Evolutionary conservation across 2,797 vertebrate genomes (phyloP).

Genomic region (Gila robusta): DNA sequence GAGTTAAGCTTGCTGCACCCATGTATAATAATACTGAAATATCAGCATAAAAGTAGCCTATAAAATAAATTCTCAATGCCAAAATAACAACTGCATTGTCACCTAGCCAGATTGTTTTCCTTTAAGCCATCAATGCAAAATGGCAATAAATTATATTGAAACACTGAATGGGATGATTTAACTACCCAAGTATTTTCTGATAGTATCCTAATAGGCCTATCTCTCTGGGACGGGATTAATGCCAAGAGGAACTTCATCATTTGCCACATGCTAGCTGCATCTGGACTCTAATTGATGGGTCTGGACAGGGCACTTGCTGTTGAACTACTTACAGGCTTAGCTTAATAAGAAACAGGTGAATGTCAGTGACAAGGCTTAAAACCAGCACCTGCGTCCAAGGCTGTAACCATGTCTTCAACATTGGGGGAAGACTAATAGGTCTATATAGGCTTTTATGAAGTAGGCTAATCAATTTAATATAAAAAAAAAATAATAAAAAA

Average conservation of each 20-base stretch:
- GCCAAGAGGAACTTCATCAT: slow-evolving; percentile 23
- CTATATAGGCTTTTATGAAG: too few species aligned
- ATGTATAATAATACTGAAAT: neutral
- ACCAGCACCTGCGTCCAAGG: slow-evolving; percentile 28
- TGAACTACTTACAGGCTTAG: slow-evolving; percentile 13
- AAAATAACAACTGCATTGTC: neutral
- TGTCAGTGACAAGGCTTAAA: slow-evolving; percentile 2
- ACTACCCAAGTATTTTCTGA: neutral
- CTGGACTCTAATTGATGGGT: neutral
- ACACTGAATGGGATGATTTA: neutral
- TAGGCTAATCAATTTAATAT: too few species aligned
- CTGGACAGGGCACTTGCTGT: slow-evolving; percentile 21
- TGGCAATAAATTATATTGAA: neutral
- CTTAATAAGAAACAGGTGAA: slow-evolving; percentile 47
- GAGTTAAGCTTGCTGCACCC: neutral
- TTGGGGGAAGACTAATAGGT: too few species aligned
- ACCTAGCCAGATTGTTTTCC: neutral
- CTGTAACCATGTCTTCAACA: too few species aligned
- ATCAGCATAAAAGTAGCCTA: neutral
- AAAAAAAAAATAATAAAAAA: too few species aligned
- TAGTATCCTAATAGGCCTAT: neutral
- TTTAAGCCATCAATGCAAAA: neutral
- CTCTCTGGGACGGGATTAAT: neutral
- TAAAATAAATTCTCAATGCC: neutral
- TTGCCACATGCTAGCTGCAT: neutral